These are phyloP conservation scores for Siphlonurus alternatus DNA, from an alignment of 2,888 invertebrate species.

Conservation along the genomic window DNA sequence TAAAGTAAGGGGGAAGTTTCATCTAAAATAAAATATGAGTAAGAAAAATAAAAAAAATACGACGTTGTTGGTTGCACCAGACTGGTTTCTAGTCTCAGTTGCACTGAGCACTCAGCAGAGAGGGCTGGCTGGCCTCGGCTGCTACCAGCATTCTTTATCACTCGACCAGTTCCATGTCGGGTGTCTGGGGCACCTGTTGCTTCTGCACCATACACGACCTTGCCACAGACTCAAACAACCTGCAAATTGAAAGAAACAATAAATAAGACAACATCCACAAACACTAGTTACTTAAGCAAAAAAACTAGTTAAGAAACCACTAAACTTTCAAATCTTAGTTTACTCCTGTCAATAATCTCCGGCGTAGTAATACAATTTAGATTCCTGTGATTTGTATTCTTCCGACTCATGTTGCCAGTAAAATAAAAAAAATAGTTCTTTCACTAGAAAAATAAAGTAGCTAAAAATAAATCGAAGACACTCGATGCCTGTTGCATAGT, in stretches of 20 bases:
- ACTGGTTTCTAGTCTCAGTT: background rate
- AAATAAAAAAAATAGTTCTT: too few species aligned
- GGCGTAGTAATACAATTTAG: background rate
- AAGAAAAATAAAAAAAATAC: background rate
- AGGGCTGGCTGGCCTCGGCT: background rate
- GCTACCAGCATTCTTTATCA: background rate
- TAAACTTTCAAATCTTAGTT: too few species aligned
- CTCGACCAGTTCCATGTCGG: constrained; percentile 38
- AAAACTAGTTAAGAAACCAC: constrained; percentile 4
- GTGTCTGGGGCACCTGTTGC: constrained; percentile 39
- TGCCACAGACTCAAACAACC: constrained; percentile 91
- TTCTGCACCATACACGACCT: constrained; percentile 87
- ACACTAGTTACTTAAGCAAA: constrained; percentile 10
- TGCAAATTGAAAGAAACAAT: constrained; percentile 27
- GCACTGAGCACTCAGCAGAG: too few species aligned
- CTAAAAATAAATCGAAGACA: too few species aligned
- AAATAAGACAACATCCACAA: background rate
- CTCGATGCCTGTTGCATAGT: too few species aligned
- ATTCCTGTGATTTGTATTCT: background rate
- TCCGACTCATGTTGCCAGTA: too few species aligned
- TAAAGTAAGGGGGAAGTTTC: background rate
- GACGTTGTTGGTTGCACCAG: background rate
- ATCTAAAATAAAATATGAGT: background rate
- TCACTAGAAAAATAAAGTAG: too few species aligned
- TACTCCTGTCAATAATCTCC: too few species aligned